A percentile compares a stretch with the other conserved stretches of the same genome.
These are phyloP conservation scores for Falcaria lacertinaria DNA, from an alignment of 2,888 invertebrate species.

Conservation along the genomic window DNA sequence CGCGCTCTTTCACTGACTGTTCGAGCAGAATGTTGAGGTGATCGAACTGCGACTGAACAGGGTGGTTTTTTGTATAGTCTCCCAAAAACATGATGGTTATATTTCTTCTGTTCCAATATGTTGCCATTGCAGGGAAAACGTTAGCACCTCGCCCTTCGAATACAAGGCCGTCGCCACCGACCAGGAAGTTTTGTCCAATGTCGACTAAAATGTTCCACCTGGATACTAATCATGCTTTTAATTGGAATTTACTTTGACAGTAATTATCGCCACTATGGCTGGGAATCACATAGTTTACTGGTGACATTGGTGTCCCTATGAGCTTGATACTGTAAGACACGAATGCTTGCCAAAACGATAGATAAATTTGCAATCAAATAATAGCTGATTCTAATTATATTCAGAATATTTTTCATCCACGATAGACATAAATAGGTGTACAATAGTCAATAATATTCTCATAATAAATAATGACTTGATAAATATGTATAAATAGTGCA, in stretches of 20 bases:
- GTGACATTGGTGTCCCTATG: slow-evolving; percentile 30
- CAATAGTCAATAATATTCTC: too few species aligned
- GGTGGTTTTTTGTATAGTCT: slow-evolving; percentile 36
- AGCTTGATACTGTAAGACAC: slow-evolving; percentile 36
- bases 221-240: too few species aligned
- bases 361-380: too few species aligned
- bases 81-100: slow-evolving; percentile 63
- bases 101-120: slow-evolving; percentile 40
- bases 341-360: slow-evolving; percentile 63
- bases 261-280: slow-evolving; percentile 48
- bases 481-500: too few species aligned
- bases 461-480: too few species aligned
- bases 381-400: too few species aligned
- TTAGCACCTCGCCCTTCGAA: slow-evolving; percentile 68
- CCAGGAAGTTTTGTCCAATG: slow-evolving; percentile 61
- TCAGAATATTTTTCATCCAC: too few species aligned
- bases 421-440: too few species aligned
- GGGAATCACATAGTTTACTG: slow-evolving; percentile 47
- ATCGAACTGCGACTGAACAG: slow-evolving; percentile 40
- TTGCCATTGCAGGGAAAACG: slow-evolving; percentile 47
- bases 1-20: slow-evolving; percentile 33
- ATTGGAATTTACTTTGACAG: slow-evolving; percentile 36
- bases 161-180: slow-evolving; percentile 51
- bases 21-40: slow-evolving; percentile 43
- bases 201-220: slow-evolving; percentile 26